phyloP scores from a whole-genome alignment of 2,797 vertebrate species.

The Enteromius argenteus region DNA sequence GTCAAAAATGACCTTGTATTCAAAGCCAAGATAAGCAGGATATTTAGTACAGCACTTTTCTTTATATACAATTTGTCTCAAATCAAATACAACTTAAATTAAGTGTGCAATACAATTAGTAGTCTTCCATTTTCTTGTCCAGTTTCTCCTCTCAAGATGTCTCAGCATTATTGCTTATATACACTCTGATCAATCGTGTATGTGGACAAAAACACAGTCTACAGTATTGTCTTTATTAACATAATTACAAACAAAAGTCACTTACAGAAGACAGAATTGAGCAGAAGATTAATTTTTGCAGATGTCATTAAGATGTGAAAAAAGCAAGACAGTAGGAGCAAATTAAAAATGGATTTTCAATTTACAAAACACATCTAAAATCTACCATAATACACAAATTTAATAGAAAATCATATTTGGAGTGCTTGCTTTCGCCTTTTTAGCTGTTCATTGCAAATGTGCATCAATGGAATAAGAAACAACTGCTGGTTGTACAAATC shows the following conservation, averaged over 20 bases:
- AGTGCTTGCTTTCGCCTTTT: constrained; percentile 38
- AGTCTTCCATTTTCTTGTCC: not conserved
- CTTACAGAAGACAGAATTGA: constrained; percentile 64
- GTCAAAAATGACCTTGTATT: constrained; percentile 13
- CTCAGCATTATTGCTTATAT: constrained; percentile 13
- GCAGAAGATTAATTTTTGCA: constrained; percentile 58
- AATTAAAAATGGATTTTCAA: constrained; percentile 53
- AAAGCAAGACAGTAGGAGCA: constrained; percentile 50
- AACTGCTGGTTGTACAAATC: constrained; percentile 9
- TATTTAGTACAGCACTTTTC: constrained; percentile 54
- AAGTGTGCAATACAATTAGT: not conserved
- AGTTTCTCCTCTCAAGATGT: not conserved
- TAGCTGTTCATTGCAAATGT: constrained; percentile 24
- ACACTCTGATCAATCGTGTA: not conserved
- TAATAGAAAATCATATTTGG: constrained; percentile 44
- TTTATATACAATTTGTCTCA: constrained; percentile 7
- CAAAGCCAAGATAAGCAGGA: constrained; percentile 11
- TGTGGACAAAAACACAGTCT: constrained; percentile 53
- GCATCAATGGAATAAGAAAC: not conserved
- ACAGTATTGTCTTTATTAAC: constrained; percentile 66
- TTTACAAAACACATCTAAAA: constrained; percentile 57
- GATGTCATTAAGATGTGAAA: constrained; percentile 53
- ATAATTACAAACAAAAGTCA: constrained; percentile 67
- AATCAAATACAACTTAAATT: constrained; percentile 25
- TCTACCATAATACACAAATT: constrained; percentile 37